Evolutionary conservation across 1,140 invertebrate genomes (phyloP), one percentile per base, ranked within the genome.

Genomic region (Hypothenemus hampei): DNA sequence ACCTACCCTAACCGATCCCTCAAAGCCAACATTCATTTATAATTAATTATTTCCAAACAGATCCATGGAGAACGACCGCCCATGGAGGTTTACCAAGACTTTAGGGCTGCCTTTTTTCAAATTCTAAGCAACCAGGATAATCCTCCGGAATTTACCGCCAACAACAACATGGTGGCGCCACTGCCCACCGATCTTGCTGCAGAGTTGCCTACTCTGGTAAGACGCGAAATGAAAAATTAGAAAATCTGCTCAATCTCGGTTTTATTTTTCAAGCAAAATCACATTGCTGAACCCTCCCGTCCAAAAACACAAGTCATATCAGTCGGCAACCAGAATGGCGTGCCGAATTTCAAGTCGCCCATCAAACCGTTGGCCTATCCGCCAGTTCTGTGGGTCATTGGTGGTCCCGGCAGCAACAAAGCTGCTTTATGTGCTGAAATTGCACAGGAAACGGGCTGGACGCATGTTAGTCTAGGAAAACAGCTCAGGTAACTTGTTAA

Each of bases 11-110:
- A n/a, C n/a, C n/a, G n/a, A n/a, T n/a, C n/a, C n/a, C n/a, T n/a
- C n/a, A n/a, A n/a, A n/a, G n/a, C n/a, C n/a, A n/a, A n/a, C n/a
- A n/a, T n/a, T n/a, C n/a, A n/a, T n/a, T n/a, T n/a, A n/a, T n/a
- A n/a, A n/a, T n/a, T n/a, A n/a, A n/a, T n/a, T n/a, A n/a, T n/a
- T n/a, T n/a, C n/a, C n/a, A n/a, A n/a, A 50, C 62, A 89, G 87
- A 80, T 91, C 1, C 89, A 91, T 63, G 89, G 89, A 3, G 88
- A 91, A 72, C 71, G 89, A 39, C 85, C 87, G 62, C 89, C 88
- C 8, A 79, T 79, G 11, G 87, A 90, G 61, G 89, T 91, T 16
- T 91, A 89, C 67, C 78, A 80, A 57, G 87, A 90, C 68, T 91
- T 91, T 71, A 77, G 83, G 13, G 76, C 81, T 19, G 82, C 84